A percentile compares a stretch with the other conserved stretches of the same genome.
These are phyloP conservation scores for Nebria brevicollis DNA, from an alignment of 2,888 invertebrate genomes.

Conservation along the genomic window DNA sequence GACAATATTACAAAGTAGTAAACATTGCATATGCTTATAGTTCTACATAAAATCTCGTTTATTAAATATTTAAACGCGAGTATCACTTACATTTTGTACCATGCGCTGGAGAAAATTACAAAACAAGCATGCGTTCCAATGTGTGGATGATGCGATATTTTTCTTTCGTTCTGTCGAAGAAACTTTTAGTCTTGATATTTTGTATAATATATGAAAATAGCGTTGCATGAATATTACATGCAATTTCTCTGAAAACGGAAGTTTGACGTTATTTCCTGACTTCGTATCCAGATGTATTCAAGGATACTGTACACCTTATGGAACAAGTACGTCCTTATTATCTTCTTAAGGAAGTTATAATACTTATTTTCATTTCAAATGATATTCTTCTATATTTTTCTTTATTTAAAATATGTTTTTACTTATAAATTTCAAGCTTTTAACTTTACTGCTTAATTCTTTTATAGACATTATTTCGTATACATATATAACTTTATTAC, in stretches of 20 bases:
- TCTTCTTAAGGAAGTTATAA: conserved; percentile 9
- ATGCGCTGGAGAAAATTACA: neutral
- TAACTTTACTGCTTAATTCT: neutral
- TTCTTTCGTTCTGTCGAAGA: neutral
- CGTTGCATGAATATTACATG: conserved; percentile 27
- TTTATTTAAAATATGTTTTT: neutral
- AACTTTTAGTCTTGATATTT: conserved; percentile 6
- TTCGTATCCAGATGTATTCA: conserved; percentile 5
- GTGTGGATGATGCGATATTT: neutral
- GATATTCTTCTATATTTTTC: neutral
- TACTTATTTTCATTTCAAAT: neutral
- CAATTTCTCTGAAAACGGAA: conserved; percentile 24
- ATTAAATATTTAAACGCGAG: neutral
- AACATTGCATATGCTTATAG: neutral
- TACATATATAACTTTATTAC: too few species aligned
- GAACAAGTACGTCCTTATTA: neutral
- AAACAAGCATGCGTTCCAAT: neutral
- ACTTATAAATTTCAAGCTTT: neutral
- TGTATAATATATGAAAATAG: conserved; percentile 22
- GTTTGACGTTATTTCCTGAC: conserved; percentile 11
- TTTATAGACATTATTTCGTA: too few species aligned
- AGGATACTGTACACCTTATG: conserved; percentile 11
- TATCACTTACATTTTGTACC: neutral
- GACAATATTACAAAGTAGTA: neutral
- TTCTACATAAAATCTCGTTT: neutral